A percentile compares a stretch with the other conserved stretches of the same genome.
Evolutionary conservation across 2,888 invertebrate species (phyloP).

Genomic region (Nemapogon koenigi): DNA sequence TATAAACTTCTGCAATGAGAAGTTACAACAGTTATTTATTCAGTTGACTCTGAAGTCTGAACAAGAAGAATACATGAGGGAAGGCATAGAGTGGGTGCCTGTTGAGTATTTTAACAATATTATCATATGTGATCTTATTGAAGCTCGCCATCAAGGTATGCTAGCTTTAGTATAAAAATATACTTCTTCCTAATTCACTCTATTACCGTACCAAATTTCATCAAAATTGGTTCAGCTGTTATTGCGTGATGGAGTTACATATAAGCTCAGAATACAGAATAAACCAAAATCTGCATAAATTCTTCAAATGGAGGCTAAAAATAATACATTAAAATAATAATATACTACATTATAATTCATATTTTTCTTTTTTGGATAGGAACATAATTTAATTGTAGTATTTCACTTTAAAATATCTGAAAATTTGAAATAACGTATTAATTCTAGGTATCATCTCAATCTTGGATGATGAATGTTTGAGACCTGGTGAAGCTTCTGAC

Average conservation of each 20-base stretch:
- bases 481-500: conserved; percentile 88
- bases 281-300: too few species aligned
- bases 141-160: conserved; percentile 83
- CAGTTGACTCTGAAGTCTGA: conserved; percentile 89
- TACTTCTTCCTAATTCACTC: too few species aligned
- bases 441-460: conserved; percentile 77
- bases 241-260: too few species aligned
- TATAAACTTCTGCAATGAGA: conserved; percentile 96
- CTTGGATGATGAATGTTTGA: conserved; percentile 90
- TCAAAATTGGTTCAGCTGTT: too few species aligned
- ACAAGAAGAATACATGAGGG: conserved; percentile 89
- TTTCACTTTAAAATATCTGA: not conserved
- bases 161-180: not conserved
- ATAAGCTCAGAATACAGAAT: too few species aligned
- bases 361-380: not conserved
- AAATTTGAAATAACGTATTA: not conserved
- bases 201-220: too few species aligned
- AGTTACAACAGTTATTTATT: conserved; percentile 92
- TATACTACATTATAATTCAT: not conserved
- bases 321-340: too few species aligned
- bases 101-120: conserved; percentile 92
- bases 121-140: conserved; percentile 91
- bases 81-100: conserved; percentile 91
- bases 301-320: too few species aligned
- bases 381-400: too few species aligned